phyloP scores from a whole-genome alignment of 2,888 invertebrate species.

The Cataglyphis rosenhaueri region DNA sequence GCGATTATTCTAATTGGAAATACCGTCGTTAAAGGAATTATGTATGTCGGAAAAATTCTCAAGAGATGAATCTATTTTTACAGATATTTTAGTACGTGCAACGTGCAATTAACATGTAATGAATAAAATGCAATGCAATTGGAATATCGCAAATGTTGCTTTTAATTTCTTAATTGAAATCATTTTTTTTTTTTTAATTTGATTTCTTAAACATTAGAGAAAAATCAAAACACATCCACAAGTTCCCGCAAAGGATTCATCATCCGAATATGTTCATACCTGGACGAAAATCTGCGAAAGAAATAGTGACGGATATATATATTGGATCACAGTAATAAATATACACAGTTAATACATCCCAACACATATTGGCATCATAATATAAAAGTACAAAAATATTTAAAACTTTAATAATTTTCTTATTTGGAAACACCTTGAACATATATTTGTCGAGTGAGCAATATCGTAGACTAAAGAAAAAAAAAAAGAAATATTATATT shows the following conservation, averaged over 20 bases:
- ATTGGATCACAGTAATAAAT: not conserved
- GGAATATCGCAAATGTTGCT: conserved; percentile 1
- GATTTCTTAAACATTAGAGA: not conserved
- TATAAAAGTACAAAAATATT: not conserved
- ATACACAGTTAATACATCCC: not conserved
- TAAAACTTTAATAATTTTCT: not conserved
- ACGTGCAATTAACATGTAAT: conserved; percentile 14
- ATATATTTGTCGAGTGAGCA: not conserved
- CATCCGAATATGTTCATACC: not conserved
- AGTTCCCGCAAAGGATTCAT: not conserved
- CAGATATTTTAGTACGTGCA: not conserved
- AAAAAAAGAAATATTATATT: not conserved
- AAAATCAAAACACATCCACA: not conserved
- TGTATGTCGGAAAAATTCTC: conserved; percentile 20
- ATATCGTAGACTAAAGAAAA: not conserved
- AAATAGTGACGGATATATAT: too few relatives aligned
- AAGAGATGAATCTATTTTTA: not conserved
- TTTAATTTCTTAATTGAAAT: not conserved
- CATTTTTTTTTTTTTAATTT: not conserved
- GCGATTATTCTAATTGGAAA: conserved; percentile 19
- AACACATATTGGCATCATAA: not conserved
- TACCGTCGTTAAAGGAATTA: conserved; percentile 4
- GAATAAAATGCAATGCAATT: conserved; percentile 11
- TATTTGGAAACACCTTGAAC: not conserved
- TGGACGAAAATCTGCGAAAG: too few relatives aligned